Conservation (phyloP, 1,140 invertebrate species). For the Ectropis grisescens region DNA sequence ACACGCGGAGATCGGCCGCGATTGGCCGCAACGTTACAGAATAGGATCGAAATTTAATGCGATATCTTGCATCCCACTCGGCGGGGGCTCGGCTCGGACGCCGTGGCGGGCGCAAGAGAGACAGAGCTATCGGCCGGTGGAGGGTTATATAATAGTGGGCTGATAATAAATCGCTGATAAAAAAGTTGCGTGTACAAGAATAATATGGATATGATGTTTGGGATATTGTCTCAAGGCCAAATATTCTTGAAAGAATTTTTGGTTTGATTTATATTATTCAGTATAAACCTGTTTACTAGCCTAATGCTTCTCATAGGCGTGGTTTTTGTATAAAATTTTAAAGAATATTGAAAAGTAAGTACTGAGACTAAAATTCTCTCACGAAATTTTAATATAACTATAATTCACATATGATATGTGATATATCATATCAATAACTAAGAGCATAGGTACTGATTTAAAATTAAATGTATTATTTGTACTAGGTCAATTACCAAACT, state of each 20-base stretch:
- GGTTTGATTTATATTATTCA: too few species aligned
- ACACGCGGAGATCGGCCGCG: slow-evolving; percentile 67
- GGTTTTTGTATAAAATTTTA: too few species aligned
- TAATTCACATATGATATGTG: too few species aligned
- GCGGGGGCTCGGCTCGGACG: slow-evolving; percentile 7
- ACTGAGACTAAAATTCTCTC: too few species aligned
- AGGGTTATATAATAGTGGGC: slow-evolving; percentile 52
- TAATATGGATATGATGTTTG: slow-evolving; percentile 31
- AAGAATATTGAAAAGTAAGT: too few species aligned
- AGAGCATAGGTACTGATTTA: too few species aligned
- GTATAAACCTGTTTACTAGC: too few species aligned
- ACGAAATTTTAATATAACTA: too few species aligned
- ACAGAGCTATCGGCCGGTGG: slow-evolving; percentile 30
- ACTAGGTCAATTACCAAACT: too few species aligned
- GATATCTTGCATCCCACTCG: slow-evolving; percentile 39
- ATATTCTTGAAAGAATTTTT: neutral
- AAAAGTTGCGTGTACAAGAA: slow-evolving; percentile 40
- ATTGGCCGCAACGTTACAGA: slow-evolving; percentile 67
- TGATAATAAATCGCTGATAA: slow-evolving; percentile 65
- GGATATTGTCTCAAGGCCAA: neutral
- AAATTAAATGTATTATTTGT: too few species aligned
- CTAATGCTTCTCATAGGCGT: too few species aligned
- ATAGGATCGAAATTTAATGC: slow-evolving; percentile 66
- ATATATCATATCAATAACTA: too few species aligned
- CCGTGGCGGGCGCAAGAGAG: slow-evolving; percentile 18